Evolutionary conservation across 2,797 vertebrate species (phyloP), one percentile per base, ranked within the genome.

Genomic region (Apogon hyalosoma): DNA sequence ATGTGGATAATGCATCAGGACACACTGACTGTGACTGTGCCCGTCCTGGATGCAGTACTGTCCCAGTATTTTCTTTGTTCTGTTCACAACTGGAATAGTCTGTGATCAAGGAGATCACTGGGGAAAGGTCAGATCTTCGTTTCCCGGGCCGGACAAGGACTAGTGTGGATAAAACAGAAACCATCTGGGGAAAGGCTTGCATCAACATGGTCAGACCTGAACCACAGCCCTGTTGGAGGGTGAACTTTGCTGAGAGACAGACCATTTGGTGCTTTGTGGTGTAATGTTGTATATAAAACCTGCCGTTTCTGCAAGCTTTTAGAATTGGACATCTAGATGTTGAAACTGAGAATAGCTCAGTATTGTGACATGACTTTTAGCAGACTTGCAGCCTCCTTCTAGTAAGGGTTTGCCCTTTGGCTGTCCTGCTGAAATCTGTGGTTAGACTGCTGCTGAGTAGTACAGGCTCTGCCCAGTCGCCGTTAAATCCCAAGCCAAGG

Each of bases 91-190:
- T 70, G 66, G 53, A 84, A 64, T 56, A 43, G 52, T 55, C 65
- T 75, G 51, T 18, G 53, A 78, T 85, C 83, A 65, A 71, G 73
- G 71, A 48, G 43, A 63, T 76, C 59, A 50, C 11, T 51, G 49
- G 38, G 55, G 53, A 64, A 63, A 75, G 75, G 80, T 80, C 79
- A 59, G 69, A 63, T 54, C 68, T 77, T 66, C 79, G 74, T 83
- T 78, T 74, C 38, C 40, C 38, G 15, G 45, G 40, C 58, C 49
- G 61, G 79, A 83, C 41, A 3, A 46, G 61, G 53, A 70, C 33
- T 51, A 36, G 39, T 5, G 6, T 43, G 43, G 42, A 68, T 70
- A 31, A 79, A 88, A 83, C 64, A 55, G 55, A 84, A 77, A 83
- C 71, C 87, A 84, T 74, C 74, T 85, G 83, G 66, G 54, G 19